Percentiles rank a stretch among this genome's conserved stretches.
Conservation (phyloP, 2,113 vertebrate species). For the Gymnarchus niloticus region DNA sequence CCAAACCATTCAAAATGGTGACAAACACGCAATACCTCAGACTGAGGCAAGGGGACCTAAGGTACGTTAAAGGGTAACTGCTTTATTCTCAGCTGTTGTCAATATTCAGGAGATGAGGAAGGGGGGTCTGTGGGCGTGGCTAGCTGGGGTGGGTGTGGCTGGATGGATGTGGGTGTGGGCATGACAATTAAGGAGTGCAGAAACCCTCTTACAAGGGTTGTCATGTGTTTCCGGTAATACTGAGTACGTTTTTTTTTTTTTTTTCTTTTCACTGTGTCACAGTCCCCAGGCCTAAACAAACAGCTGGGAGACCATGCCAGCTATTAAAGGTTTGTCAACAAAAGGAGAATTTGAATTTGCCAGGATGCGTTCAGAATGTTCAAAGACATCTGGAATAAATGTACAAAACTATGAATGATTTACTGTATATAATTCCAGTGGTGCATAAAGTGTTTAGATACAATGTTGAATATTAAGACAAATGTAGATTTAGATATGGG, state of each 20-base stretch:
- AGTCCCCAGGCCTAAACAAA: not conserved
- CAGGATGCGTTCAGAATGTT: not conserved
- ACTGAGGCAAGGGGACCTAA: too few relatives aligned
- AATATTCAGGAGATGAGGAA: too few relatives aligned
- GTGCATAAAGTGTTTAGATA: constrained; percentile 11
- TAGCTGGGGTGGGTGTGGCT: too few relatives aligned
- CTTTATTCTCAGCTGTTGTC: too few relatives aligned
- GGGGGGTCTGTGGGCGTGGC: too few relatives aligned
- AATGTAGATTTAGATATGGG: too few relatives aligned
- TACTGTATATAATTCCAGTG: constrained; percentile 3
- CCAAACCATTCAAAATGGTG: too few relatives aligned
- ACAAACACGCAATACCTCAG: too few relatives aligned
- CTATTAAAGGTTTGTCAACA: constrained; percentile 9
- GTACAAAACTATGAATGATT: not conserved
- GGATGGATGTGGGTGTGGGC: too few relatives aligned
- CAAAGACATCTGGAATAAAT: not conserved
- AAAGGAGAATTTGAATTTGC: not conserved
- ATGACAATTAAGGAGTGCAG: too few relatives aligned
- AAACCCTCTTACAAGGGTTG: not conserved
- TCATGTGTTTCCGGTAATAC: too few relatives aligned
- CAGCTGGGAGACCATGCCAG: not conserved
- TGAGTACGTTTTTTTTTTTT: not conserved
- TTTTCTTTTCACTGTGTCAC: not conserved
- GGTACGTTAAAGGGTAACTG: too few relatives aligned
- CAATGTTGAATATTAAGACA: not conserved